Percentiles rank a stretch among this genome's conserved stretches.
Conservation (phyloP, 35 echinoderm and acorn worm species). For the Nesometra sesokonis region DNA sequence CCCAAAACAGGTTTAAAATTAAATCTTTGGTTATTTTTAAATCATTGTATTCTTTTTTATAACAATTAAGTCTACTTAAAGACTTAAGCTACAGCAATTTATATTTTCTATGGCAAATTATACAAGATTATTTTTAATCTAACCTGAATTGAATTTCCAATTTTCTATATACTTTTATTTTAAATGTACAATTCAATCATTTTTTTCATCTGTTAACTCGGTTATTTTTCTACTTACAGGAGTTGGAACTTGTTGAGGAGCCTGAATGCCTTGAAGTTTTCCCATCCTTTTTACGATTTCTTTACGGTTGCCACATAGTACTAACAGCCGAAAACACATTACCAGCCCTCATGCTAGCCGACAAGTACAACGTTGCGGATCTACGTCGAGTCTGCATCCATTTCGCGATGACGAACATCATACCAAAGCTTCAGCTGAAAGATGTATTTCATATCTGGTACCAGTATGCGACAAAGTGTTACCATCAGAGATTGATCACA, state of each 20-base stretch:
- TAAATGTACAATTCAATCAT: no score
- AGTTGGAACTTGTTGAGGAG: conserved; percentile 94
- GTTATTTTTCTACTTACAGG: conserved; percentile 30
- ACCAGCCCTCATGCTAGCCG: conserved; percentile 84
- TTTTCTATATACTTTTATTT: no score
- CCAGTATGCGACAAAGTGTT: conserved; percentile 99
- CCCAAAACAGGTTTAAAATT: no score
- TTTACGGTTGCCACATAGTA: conserved; percentile 81
- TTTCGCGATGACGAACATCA: conserved; percentile 79
- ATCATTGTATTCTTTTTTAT: no score
- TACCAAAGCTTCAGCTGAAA: conserved; percentile 90
- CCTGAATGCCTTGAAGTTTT: conserved; percentile 79
- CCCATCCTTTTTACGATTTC: conserved; percentile 63
- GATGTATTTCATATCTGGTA: conserved; percentile 99
- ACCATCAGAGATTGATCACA: conserved; percentile 70
- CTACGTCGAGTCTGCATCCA: conserved; percentile 66
- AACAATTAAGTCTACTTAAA: no score
- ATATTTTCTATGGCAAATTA: no score
- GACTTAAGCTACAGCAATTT: no score
- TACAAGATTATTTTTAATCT: no score
- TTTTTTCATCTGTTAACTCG: neutral
- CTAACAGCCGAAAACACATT: conserved; percentile 77
- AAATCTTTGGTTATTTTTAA: no score
- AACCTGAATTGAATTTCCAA: no score
- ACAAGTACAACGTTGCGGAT: conserved; percentile 85